phyloP scores from a whole-genome alignment of 2,113 vertebrate genomes.

The Morone chrysops region DNA sequence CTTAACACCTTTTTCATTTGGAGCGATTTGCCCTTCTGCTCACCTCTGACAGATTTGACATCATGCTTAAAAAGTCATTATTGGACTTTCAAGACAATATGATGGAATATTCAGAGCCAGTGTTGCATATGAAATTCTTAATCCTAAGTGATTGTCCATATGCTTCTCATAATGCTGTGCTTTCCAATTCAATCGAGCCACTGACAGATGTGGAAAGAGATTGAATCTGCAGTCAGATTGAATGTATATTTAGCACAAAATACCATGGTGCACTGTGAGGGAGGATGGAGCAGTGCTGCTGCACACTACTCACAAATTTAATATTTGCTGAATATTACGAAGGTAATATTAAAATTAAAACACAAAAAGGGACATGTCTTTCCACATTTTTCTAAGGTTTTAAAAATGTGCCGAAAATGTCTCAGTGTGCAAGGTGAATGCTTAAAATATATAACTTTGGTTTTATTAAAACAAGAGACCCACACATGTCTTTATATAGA shows the following conservation, averaged over 20 bases:
- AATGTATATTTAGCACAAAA: constrained; percentile 46
- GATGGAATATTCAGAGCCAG: constrained; percentile 23
- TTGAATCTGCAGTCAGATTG: constrained; percentile 28
- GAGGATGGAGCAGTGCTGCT: background rate
- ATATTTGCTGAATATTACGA: background rate
- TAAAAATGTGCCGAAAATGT: constrained; percentile 8
- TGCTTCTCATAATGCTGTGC: constrained; percentile 33
- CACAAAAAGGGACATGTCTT: background rate
- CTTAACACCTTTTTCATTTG: constrained; percentile 40
- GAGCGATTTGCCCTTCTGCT: constrained; percentile 31
- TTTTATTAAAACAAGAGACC: constrained; percentile 10
- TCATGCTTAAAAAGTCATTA: constrained; percentile 15
- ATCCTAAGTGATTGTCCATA: constrained; percentile 53
- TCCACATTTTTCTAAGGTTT: background rate
- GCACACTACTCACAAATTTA: background rate
- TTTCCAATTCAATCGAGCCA: constrained; percentile 30
- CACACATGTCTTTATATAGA: background rate
- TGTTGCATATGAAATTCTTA: constrained; percentile 55
- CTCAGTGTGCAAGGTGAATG: background rate
- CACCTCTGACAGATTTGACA: constrained; percentile 44
- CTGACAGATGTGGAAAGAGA: constrained; percentile 50
- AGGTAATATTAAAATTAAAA: background rate
- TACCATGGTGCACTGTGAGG: background rate
- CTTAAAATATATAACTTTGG: constrained; percentile 1
- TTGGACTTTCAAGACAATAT: constrained; percentile 46